A percentile compares a stretch with the other conserved stretches of the same genome.
Evolutionary conservation across 2,888 invertebrate genomes (phyloP).

Genomic region (Creontiades dilutus): DNA sequence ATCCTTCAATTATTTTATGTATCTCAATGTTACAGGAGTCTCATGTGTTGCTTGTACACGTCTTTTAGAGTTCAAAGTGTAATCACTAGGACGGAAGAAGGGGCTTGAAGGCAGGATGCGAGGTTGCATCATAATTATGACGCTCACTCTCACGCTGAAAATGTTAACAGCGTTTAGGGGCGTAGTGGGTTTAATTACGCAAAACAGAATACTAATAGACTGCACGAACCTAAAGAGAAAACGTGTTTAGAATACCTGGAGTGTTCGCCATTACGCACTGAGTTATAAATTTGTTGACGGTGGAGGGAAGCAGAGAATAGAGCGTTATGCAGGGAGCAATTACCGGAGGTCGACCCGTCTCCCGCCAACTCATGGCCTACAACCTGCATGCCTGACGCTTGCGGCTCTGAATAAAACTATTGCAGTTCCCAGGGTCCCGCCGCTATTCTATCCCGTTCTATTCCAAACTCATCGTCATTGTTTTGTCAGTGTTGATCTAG

Average conservation of each 20-base stretch:
- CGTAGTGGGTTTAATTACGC: conserved; percentile 41
- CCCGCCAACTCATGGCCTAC: not conserved
- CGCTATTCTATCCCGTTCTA: not conserved
- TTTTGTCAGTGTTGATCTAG: not conserved
- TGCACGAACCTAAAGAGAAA: conserved; percentile 24
- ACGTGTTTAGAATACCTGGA: conserved; percentile 51
- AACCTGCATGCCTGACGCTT: not conserved
- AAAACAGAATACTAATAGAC: conserved; percentile 45
- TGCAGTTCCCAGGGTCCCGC: not conserved
- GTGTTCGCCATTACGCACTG: conserved; percentile 33
- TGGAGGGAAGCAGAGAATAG: not conserved
- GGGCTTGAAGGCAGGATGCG: not conserved
- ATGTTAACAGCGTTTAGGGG: conserved; percentile 49
- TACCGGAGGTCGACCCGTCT: not conserved
- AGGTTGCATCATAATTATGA: conserved; percentile 43
- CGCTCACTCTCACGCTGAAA: conserved; percentile 6
- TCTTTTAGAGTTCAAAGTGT: conserved; percentile 2
- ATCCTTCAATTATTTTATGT: too few species aligned
- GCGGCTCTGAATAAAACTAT: not conserved
- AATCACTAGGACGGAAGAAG: not conserved
- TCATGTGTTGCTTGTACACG: not conserved
- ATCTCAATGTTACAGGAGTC: not conserved
- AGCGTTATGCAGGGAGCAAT: conserved; percentile 36
- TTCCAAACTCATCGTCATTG: not conserved
- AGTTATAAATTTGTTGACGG: conserved; percentile 45